These are phyloP conservation scores for Varanus salvator DNA, from an alignment of 2,113 vertebrate species.

Conservation along the genomic window DNA sequence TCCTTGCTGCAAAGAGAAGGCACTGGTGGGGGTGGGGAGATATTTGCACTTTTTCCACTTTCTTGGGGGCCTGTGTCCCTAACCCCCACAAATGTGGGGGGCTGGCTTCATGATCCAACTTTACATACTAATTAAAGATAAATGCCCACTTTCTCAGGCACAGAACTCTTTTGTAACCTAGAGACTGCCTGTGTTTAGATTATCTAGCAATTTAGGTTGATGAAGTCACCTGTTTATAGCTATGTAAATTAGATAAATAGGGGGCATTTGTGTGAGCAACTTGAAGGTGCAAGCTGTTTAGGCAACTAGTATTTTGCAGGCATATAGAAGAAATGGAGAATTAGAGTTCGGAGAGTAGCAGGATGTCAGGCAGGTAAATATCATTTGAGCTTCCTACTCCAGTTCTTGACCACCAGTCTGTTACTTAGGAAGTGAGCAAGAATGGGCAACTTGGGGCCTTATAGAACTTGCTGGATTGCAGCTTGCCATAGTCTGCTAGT, in stretches of 20 bases:
- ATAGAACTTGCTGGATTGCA: neutral
- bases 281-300: neutral
- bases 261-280: neutral
- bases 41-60: too few relatives aligned
- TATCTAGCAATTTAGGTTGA: neutral
- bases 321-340: neutral
- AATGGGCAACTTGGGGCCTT: too few relatives aligned
- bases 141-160: too few relatives aligned
- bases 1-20: too few relatives aligned
- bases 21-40: too few relatives aligned
- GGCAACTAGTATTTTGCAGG: neutral
- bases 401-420: neutral
- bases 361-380: constrained; percentile 6
- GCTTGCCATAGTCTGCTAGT: too few relatives aligned
- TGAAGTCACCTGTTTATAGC: neutral
- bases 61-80: too few relatives aligned
- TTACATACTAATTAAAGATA: too few relatives aligned
- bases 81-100: too few relatives aligned
- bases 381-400: neutral
- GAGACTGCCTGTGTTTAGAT: neutral
- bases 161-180: too few relatives aligned
- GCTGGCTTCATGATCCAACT: too few relatives aligned
- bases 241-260: neutral
- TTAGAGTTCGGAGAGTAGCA: neutral
- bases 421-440: neutral